Base-by-base conservation (phyloP, 53 echinoderm and acorn worm genomes). In the Mesocentrotus franciscanus region DNA sequence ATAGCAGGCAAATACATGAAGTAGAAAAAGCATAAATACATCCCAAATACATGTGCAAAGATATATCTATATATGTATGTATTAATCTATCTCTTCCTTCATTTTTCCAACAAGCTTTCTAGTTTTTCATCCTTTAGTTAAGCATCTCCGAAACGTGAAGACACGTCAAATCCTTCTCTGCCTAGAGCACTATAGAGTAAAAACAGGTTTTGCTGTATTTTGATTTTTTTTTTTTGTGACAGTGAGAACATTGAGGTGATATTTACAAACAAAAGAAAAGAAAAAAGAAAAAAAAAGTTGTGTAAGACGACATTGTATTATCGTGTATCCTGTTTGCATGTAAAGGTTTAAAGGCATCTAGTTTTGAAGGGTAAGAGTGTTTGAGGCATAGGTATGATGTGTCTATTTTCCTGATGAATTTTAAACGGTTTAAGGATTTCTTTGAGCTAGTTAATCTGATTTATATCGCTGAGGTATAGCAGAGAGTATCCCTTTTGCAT, bases 211-310 rank as follows among this genome's bases (percentile, higher is more conserved):
- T 57, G 87, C 27, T 87, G 12, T 87, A 58, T 87, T 87, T 55
- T 14, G 18, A 42, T 49, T 87, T 57, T 39, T 81, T 81, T 3
- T 36, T 81, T 56, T 87, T 87, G 57, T 87, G 36, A 58, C 0
- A 87, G 29, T 87, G 87, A 81, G 42, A 85, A 87, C 27, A 13
- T 87, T 87, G 87, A 87, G n/a, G 87, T 87, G 58, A 87, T 58
- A 87, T 58, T 58, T 87, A 27, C n/a, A 13, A 75, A 11, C 75
- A 30, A 30, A 75, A 30, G 11, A 29, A 29, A 75, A 75, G 10
- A 29, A 84, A 84, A 84, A n/a, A 27, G 57, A 26, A 87, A 57
- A 57, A 22, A 55, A 87, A 81, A 87, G 26, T 4, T 87, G 87
- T 87, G 58, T 87, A 87, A n/a, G 57, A 87, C 26, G 18, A 59